phyloP scores from a whole-genome alignment of 2,888 invertebrate species.

The Xestia ashworthii region DNA sequence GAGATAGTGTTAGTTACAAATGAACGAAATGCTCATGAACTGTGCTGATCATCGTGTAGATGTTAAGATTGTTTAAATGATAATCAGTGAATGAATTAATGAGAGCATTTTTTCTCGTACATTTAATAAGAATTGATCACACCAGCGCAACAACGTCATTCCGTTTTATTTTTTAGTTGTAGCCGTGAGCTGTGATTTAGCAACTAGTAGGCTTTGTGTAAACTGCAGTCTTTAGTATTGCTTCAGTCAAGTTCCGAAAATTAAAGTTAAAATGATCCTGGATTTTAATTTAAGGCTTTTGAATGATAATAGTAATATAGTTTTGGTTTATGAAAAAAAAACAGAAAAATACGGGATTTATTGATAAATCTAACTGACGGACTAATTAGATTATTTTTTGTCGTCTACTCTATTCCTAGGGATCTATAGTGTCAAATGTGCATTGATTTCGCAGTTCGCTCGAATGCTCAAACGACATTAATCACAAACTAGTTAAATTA shows the following conservation, averaged over 20 bases:
- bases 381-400: too few species aligned
- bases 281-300: neutral
- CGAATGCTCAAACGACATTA: neutral
- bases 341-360: too few species aligned
- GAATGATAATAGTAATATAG: too few species aligned
- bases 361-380: too few species aligned
- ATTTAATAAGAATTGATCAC: neutral
- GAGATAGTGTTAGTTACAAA: conserved; percentile 23
- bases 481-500: conserved; percentile 2
- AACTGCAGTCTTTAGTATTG: neutral
- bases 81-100: neutral
- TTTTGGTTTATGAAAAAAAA: too few species aligned
- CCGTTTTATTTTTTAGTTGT: neutral
- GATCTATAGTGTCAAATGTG: neutral
- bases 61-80: neutral
- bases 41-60: neutral
- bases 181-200: neutral
- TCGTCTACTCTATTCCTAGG: neutral
- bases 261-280: neutral
- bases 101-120: neutral
- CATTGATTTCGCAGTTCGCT: neutral
- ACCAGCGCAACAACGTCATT: neutral
- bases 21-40: conserved; percentile 7
- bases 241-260: too few species aligned
- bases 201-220: neutral